These are phyloP conservation scores for Tetramorium bicarinatum DNA, from an alignment of 2,888 invertebrate species.

Conservation along the genomic window DNA sequence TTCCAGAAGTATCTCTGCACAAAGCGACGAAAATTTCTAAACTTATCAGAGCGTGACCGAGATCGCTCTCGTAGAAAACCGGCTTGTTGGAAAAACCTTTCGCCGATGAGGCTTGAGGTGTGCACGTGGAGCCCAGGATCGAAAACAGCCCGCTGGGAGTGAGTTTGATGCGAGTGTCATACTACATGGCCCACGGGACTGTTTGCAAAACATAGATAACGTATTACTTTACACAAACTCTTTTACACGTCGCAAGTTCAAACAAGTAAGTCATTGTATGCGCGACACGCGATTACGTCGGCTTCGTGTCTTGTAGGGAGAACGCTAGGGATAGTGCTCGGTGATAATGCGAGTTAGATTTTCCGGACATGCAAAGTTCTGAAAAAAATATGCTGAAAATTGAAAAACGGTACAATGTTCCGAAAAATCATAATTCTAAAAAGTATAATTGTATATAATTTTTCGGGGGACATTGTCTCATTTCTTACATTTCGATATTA, in stretches of 20 bases:
- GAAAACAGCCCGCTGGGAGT: neutral
- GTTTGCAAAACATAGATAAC: conserved; percentile 49
- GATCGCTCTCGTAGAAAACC: conserved; percentile 46
- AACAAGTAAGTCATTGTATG: conserved; percentile 46
- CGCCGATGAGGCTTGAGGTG: neutral
- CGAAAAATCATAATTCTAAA: too few relatives aligned
- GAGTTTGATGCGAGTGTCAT: conserved; percentile 18
- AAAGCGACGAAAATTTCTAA: conserved; percentile 40
- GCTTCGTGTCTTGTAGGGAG: neutral
- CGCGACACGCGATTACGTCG: conserved; percentile 14
- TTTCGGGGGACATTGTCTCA: too few relatives aligned
- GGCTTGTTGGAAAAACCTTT: conserved; percentile 13
- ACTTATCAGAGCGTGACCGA: conserved; percentile 42
- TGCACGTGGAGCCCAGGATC: neutral
- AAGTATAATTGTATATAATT: too few relatives aligned
- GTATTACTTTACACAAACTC: conserved; percentile 28
- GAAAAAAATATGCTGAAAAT: too few relatives aligned
- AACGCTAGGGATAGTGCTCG: neutral
- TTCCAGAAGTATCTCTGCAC: neutral
- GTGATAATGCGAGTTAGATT: neutral
- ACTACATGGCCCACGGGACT: neutral
- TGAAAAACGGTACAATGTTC: too few relatives aligned
- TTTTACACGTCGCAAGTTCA: neutral
- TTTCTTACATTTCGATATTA: too few relatives aligned
- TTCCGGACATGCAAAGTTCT: neutral